Conservation (phyloP, 2,113 vertebrate species). For the Dryoscopus gambensis region DNA sequence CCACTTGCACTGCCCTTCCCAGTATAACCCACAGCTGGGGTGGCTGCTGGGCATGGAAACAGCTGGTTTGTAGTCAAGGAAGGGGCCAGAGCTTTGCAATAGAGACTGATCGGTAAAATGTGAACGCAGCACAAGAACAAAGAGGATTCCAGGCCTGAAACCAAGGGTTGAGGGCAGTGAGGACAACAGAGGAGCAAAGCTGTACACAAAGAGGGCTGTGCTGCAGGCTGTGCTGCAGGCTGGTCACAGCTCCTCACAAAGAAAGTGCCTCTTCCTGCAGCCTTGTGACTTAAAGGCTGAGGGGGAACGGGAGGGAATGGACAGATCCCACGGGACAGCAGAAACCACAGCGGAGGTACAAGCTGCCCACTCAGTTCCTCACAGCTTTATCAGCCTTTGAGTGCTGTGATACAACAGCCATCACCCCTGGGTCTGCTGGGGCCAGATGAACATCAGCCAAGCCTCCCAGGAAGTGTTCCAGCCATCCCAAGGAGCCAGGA, state of each 20-base stretch:
- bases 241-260: not conserved
- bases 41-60: not conserved
- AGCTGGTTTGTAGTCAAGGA: not conserved
- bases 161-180: not conserved
- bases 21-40: not conserved
- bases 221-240: not conserved
- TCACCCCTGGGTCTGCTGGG: not conserved
- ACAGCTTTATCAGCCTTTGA: not conserved
- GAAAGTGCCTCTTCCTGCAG: not conserved
- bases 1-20: not conserved
- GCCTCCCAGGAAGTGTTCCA: conserved; percentile 11
- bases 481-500: not conserved
- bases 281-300: not conserved
- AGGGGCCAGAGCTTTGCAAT: not conserved
- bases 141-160: not conserved
- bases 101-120: not conserved
- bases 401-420: not conserved
- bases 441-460: conserved; percentile 15
- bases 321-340: not conserved
- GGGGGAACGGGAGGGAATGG: not conserved
- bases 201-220: not conserved
- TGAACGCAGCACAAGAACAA: not conserved
- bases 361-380: not conserved
- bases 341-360: not conserved
- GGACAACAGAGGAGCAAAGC: not conserved